phyloP scores from a whole-genome alignment of 2,113 vertebrate species.

The Mugil cephalus region DNA sequence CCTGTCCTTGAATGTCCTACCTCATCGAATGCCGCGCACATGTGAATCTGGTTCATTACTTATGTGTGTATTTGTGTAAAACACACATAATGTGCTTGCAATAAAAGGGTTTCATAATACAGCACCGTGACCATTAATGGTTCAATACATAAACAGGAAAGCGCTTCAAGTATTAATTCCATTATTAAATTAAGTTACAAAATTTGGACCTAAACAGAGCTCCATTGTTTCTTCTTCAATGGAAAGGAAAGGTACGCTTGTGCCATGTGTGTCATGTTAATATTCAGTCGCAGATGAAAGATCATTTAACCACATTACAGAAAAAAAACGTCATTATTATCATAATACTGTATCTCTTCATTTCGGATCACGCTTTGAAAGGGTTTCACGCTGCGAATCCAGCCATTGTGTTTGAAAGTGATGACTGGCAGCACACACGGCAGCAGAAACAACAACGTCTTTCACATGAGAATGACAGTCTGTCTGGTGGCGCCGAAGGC shows the following conservation, averaged over 20 bases:
- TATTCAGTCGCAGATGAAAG: not conserved
- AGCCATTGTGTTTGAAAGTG: constrained; percentile 24
- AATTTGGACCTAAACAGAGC: constrained; percentile 1
- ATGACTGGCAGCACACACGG: constrained; percentile 13
- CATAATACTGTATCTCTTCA: constrained; percentile 8
- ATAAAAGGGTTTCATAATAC: not conserved
- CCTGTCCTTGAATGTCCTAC: not conserved
- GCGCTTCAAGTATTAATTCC: no score
- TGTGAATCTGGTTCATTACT: not conserved
- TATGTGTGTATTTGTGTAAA: not conserved
- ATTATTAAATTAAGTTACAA: no score
- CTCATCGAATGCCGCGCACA: not conserved
- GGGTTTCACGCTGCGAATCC: constrained; percentile 33
- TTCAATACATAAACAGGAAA: no score
- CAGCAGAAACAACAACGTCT: constrained; percentile 47
- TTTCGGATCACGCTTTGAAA: not conserved
- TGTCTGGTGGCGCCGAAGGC: constrained; percentile 46
- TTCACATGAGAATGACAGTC: constrained; percentile 49
- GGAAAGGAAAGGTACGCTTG: not conserved
- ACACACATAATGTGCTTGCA: not conserved
- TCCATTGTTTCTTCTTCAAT: constrained; percentile 16
- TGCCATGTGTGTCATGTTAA: constrained; percentile 13
- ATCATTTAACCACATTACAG: constrained; percentile 19
- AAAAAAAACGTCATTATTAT: constrained; percentile 26
- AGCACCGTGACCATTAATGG: no score